These are phyloP conservation scores for Percina caprodes DNA, from an alignment of 2,113 vertebrate species.

Conservation along the genomic window DNA sequence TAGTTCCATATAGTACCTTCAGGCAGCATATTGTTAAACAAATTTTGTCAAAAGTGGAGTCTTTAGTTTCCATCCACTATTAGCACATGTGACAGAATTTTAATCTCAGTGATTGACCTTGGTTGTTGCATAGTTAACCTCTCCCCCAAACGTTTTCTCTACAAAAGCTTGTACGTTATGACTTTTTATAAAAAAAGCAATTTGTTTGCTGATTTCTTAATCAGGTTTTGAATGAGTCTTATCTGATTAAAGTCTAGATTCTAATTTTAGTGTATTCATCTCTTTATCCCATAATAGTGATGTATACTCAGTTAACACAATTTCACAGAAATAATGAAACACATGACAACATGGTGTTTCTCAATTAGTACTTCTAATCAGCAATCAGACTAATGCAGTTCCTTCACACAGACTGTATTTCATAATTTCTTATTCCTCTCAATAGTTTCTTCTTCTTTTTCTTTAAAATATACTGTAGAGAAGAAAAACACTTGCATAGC, in stretches of 20 bases:
- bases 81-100: not conserved
- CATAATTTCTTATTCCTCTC: not conserved
- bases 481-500: not conserved
- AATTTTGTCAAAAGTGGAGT: not conserved
- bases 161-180: not conserved
- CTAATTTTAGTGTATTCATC: slow-evolving; percentile 2
- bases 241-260: slow-evolving; percentile 32
- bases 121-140: not conserved
- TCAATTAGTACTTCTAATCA: slow-evolving; percentile 28
- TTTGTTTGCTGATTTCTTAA: not conserved
- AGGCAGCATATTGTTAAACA: not conserved
- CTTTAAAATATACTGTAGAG: not conserved
- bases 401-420: not conserved
- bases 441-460: slow-evolving; percentile 6
- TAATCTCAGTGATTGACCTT: not conserved
- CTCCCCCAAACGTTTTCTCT: too few relatives aligned
- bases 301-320: not conserved
- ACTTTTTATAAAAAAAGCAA: slow-evolving; percentile 1
- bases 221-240: not conserved
- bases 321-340: slow-evolving; percentile 23
- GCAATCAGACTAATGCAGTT: not conserved
- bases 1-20: not conserved
- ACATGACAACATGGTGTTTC: slow-evolving; percentile 18
- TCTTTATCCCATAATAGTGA: slow-evolving; percentile 17
- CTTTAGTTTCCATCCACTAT: not conserved